Conservation (phyloP, 2,888 invertebrate genomes). For the Polymixis flavicincta region DNA sequence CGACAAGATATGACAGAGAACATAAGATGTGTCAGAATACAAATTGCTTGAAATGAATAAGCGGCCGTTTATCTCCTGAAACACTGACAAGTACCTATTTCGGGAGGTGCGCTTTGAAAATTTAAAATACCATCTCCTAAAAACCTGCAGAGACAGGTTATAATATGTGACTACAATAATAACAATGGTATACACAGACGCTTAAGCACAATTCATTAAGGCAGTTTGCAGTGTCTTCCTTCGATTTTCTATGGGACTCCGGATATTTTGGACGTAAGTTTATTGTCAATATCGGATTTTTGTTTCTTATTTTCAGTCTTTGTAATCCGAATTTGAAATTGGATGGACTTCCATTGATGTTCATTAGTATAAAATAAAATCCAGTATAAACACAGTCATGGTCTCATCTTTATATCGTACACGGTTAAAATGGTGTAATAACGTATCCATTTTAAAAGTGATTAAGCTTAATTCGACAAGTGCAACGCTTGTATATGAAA, state of each 20-base stretch:
- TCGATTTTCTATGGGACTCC: constrained; percentile 45
- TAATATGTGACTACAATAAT: constrained; percentile 16
- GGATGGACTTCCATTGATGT: constrained; percentile 74
- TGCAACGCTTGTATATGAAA: neutral
- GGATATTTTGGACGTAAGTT: constrained; percentile 77
- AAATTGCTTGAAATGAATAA: neutral
- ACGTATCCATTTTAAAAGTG: constrained; percentile 3
- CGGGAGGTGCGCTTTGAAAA: neutral
- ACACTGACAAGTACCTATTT: neutral
- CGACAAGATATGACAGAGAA: constrained; percentile 42
- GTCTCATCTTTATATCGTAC: constrained; percentile 3
- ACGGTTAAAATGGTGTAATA: constrained; percentile 1
- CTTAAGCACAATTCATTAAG: constrained; percentile 41
- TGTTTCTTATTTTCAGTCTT: constrained; percentile 79
- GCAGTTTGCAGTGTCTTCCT: constrained; percentile 31
- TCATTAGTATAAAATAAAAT: constrained; percentile 30
- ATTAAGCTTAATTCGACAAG: constrained; percentile 1
- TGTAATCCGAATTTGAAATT: constrained; percentile 69
- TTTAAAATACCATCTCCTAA: neutral
- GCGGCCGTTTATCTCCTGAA: neutral
- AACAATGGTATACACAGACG: constrained; percentile 10
- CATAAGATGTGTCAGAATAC: constrained; percentile 10
- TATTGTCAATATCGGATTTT: constrained; percentile 80
- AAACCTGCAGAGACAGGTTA: constrained; percentile 27
- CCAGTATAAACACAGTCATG: constrained; percentile 27